Conservation (phyloP, 2,888 invertebrate genomes). For the Acanthosoma haemorrhoidale region DNA sequence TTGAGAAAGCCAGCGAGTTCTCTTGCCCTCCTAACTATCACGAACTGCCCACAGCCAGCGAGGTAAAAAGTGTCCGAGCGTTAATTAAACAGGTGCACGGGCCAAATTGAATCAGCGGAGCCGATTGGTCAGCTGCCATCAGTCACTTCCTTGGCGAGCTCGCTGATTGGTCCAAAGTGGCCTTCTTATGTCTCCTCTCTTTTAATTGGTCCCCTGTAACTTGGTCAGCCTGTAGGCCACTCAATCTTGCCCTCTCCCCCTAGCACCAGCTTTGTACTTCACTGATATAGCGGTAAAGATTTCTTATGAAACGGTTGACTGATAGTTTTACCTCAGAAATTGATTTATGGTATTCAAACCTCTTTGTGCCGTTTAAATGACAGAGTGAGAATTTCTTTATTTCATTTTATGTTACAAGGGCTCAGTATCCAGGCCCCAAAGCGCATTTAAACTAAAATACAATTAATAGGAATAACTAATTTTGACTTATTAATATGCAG, state of each 20-base stretch:
- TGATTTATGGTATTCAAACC: too few relatives aligned
- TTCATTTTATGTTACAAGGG: too few relatives aligned
- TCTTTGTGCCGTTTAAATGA: too few relatives aligned
- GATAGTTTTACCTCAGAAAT: too few relatives aligned
- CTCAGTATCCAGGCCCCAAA: too few relatives aligned
- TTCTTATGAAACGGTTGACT: too few relatives aligned
- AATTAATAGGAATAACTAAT: too few relatives aligned
- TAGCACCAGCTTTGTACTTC: neutral
- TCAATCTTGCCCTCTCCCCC: neutral
- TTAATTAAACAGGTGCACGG: conserved; percentile 24
- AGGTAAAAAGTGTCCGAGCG: neutral
- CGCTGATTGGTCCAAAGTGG: conserved; percentile 5
- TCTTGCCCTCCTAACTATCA: neutral
- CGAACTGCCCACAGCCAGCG: too few relatives aligned
- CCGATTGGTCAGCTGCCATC: conserved; percentile 29
- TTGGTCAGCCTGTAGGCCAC: conserved; percentile 1
- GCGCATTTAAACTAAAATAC: too few relatives aligned
- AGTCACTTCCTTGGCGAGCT: conserved; percentile 19
- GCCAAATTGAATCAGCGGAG: conserved; percentile 21
- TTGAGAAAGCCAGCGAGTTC: too few relatives aligned
- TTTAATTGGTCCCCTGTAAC: conserved; percentile 14
- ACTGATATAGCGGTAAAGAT: neutral
- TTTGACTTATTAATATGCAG: too few relatives aligned
- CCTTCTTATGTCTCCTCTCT: conserved; percentile 2
- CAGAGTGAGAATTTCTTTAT: too few relatives aligned